phyloP scores from a whole-genome alignment of 2,113 vertebrate genomes.

The Chionodraco myersi region DNA sequence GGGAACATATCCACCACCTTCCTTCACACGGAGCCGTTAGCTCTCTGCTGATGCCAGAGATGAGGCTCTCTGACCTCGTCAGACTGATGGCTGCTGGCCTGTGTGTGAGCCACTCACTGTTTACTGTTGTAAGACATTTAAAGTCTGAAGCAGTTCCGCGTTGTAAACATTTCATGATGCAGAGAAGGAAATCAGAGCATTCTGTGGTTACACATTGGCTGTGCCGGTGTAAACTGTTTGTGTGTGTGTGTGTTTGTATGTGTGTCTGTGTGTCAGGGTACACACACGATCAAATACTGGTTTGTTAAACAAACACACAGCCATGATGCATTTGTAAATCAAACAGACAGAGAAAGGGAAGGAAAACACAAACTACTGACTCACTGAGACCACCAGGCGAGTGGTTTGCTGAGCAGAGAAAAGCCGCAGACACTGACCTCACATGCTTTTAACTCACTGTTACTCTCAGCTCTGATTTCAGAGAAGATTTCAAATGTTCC shows the following conservation, averaged over 20 bases:
- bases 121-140: slow-evolving; percentile 15
- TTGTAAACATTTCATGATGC: slow-evolving; percentile 3
- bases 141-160: not conserved
- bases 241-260: slow-evolving; percentile 3
- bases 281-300: slow-evolving; percentile 23
- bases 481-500: not conserved
- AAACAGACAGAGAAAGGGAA: not conserved
- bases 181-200: slow-evolving; percentile 6
- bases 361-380: slow-evolving; percentile 21
- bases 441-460: not conserved
- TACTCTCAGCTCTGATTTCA: not conserved
- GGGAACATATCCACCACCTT: not conserved
- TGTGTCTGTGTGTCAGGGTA: slow-evolving; percentile 5
- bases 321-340: slow-evolving; percentile 49
- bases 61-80: not conserved
- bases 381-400: slow-evolving; percentile 46
- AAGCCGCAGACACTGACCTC: not conserved
- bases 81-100: not conserved
- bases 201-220: slow-evolving; percentile 10
- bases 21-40: not conserved
- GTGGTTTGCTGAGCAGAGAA: slow-evolving; percentile 37
- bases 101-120: not conserved
- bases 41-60: not conserved
- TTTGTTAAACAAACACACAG: slow-evolving; percentile 45
- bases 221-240: slow-evolving; percentile 2